Percentiles rank a stretch among this genome's conserved stretches.
Conservation (phyloP, 2,888 invertebrate species). For the Scaptomyza caliginosa region DNA sequence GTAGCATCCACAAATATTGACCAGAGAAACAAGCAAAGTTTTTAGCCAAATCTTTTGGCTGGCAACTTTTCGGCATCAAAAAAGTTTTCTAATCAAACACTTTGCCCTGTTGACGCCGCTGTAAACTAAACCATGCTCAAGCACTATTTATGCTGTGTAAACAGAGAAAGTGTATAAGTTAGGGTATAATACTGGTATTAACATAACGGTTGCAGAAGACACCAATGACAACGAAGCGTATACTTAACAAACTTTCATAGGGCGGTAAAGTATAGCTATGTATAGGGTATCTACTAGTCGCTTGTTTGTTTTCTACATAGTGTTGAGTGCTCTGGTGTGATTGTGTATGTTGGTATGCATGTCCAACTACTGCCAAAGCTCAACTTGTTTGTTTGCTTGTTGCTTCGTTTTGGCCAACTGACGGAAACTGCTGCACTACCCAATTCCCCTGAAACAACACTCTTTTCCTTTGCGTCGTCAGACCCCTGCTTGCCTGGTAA, state of each 20-base stretch:
- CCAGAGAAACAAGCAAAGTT: conserved; percentile 33
- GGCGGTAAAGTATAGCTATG: no score
- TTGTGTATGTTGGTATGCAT: conserved; percentile 14
- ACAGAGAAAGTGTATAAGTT: neutral
- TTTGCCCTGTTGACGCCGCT: conserved; percentile 46
- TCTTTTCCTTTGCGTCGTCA: neutral
- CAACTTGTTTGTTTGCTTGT: conserved; percentile 73
- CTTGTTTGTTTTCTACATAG: neutral
- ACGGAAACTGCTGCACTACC: conserved; percentile 2
- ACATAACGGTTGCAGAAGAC: no score
- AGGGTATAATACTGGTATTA: neutral
- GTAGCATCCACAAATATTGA: conserved; percentile 41
- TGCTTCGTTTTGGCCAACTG: conserved; percentile 43
- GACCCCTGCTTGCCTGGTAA: conserved; percentile 28
- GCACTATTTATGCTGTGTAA: neutral
- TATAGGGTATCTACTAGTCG: neutral
- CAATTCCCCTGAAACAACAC: neutral
- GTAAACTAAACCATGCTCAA: conserved; percentile 37
- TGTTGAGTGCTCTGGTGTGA: neutral
- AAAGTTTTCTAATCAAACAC: conserved; percentile 76
- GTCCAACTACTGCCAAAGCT: conserved; percentile 49
- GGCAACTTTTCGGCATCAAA: conserved; percentile 36
- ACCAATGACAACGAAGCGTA: no score
- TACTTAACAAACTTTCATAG: no score
- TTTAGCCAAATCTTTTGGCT: conserved; percentile 55